phyloP scores from a whole-genome alignment of 2,797 vertebrate species.

The Petrocephalus schoutedeni region DNA sequence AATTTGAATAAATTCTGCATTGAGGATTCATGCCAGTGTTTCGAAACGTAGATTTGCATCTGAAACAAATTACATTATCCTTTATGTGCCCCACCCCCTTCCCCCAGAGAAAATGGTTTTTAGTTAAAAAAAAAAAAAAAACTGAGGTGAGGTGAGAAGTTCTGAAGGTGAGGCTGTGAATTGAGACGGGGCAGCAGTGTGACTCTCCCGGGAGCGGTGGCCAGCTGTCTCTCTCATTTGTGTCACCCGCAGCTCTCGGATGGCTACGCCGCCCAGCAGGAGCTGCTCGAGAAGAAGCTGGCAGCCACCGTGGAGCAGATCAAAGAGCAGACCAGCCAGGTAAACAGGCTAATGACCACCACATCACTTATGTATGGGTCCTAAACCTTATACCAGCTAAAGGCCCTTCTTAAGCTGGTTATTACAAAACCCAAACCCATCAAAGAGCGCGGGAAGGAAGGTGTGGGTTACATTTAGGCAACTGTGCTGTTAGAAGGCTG shows the following conservation, averaged over 20 bases:
- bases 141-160: neutral
- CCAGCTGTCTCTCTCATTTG: neutral
- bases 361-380: neutral
- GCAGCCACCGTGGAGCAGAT: slow-evolving; percentile 73
- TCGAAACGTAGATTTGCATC: neutral
- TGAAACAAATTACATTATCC: neutral
- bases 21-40: slow-evolving; percentile 23
- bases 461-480: neutral
- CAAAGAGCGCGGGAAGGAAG: neutral
- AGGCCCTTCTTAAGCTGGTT: neutral
- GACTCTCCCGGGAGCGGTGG: neutral
- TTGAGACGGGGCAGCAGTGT: neutral
- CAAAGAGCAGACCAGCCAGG: slow-evolving; percentile 49
- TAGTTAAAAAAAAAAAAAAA: too few relatives aligned
- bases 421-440: neutral
- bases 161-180: neutral
- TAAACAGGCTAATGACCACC: neutral
- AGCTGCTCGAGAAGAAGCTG: slow-evolving; percentile 80
- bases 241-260: slow-evolving; percentile 64
- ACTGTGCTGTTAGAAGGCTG: neutral
- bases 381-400: neutral
- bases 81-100: neutral
- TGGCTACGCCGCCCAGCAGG: slow-evolving; percentile 62
- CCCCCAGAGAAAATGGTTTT: neutral
- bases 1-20: slow-evolving; percentile 46